These are phyloP conservation scores for Mythimna albipuncta DNA, from an alignment of 2,888 invertebrate genomes.

Conservation along the genomic window DNA sequence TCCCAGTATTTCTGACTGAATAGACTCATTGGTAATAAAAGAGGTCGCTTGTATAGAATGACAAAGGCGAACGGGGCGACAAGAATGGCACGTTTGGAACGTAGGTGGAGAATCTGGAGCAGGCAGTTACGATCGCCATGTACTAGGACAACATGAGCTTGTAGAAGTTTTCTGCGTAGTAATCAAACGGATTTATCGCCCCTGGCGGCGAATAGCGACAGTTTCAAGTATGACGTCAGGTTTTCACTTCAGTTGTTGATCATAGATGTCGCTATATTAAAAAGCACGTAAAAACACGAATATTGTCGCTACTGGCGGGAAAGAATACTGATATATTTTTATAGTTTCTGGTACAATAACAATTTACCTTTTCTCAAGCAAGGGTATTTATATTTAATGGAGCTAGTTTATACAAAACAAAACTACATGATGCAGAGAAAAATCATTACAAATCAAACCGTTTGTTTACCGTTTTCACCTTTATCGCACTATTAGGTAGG, in stretches of 20 bases:
- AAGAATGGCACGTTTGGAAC: conserved; percentile 87
- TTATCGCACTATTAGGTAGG: not conserved
- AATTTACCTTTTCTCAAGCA: conserved; percentile 1
- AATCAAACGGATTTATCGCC: conserved; percentile 30
- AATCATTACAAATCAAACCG: not conserved
- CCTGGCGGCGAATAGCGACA: conserved; percentile 49
- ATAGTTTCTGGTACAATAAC: not conserved
- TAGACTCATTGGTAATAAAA: conserved; percentile 31
- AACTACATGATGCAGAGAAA: not conserved
- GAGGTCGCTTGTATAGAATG: conserved; percentile 56
- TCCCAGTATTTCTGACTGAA: conserved; percentile 11
- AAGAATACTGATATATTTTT: conserved; percentile 3
- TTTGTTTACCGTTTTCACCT: not conserved
- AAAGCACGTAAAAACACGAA: too few species aligned
- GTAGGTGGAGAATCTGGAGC: conserved; percentile 90
- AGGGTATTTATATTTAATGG: not conserved
- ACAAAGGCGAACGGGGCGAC: conserved; percentile 51
- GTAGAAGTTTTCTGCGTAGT: conserved; percentile 23
- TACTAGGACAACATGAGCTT: conserved; percentile 81
- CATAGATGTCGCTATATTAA: conserved; percentile 43
- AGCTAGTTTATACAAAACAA: not conserved
- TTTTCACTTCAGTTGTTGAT: not conserved
- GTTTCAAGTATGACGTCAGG: not conserved
- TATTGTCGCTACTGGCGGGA: not conserved
- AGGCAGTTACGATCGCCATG: conserved; percentile 89